Base-by-base conservation (phyloP, 2,113 vertebrate species). In the Neopipo cinnamomea region DNA sequence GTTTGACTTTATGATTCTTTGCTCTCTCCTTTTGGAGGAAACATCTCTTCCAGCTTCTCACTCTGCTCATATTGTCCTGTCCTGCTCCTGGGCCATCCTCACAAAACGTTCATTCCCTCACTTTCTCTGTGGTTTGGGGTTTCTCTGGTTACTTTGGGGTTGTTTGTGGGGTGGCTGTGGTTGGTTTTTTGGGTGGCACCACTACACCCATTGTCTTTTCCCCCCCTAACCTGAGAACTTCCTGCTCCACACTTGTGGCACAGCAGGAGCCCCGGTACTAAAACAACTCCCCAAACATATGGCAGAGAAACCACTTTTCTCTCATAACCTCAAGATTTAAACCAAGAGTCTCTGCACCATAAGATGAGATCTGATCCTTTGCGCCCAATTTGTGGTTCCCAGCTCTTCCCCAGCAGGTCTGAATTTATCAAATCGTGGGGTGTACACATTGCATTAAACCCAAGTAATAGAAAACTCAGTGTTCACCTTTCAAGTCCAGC, bases 391-490 rank as follows among this genome's bases (percentile, higher is more conserved):
- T 25, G 50, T 46, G 50, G 41, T 63, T 85, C 67, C 58, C 10
- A 2, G 71, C 50, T 74, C 85, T 79, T 31, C 70, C 89, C 88
- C 94, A 81, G 79, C 79, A 95, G 93, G 76, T 87, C 77, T 95
- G 89, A 91, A 89, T 94, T 92, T 89, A 95, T 91, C 91, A 79
- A 76, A 89, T 71, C 41, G 2, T 10, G 70, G 94, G 63, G 76
- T 68, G 62, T 76, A 96, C 80, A 83, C 76, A 58, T 28, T 74
- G 83, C 76, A 91, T 94, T 95, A 85, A 95, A 94, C 74, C 49
- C 78, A 74, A 92, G 94, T 67, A 87, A 93, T 65, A 93, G 95
- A 92, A 96, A 96, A 96, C 91, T 89, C 79, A 95, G 58, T 31
- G 77, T 61, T 89, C 91, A 75, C 66, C 85, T 92, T 93, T 95